Evolutionary conservation across 2,888 invertebrate species (phyloP), one percentile per base, ranked within the genome.

Genomic region (Aricia artaxerxes): DNA sequence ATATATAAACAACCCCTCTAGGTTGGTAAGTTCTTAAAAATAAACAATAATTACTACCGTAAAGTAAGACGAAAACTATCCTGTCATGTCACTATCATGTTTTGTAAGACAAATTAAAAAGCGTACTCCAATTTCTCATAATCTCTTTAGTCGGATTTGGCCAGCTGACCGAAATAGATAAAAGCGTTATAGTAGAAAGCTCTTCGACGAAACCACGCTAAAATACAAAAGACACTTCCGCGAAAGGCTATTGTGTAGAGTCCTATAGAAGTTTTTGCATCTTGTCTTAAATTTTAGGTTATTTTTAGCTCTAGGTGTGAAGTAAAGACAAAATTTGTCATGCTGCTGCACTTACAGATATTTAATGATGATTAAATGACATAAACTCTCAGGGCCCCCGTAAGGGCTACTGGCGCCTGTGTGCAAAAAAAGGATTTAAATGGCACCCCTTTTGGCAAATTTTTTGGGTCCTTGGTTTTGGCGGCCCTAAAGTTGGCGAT

Each of bases 161-260:
- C 31, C 76, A 76, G 76, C 24, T 76, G 76, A 57, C 76, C 49
- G 76, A 57, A 35, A 53, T 76, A 76, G 35, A 76, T 57, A 76
- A 76, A 76, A 53, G 57, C 35, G 76, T 76, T 76, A 69, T 76
- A 75, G 57, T 76, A 76, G 53, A 76, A 76, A 76, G 76, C 76
- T 75, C 75, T 57, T 76, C 49, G 76, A 53, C 6, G 35, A 76
- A 76, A 76, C 76, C 6, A 16, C 57, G 53, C 57, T 57, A 76
- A 76, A 76, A 57, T 16, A 31, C 49, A 76, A 53, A 75, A 57
- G 35, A 57, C 53, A 13, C 76, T 57, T 31, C 53, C 4, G 31
- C 35, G 76, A 57, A 76, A 4, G 57, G 57, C 76, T 38, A 31
- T 76, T 69, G 24, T 69, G 64, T 31, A 64, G 11, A 31, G 3